phyloP scores from a whole-genome alignment of 2,888 invertebrate species.

The Thymelicus sylvestris region DNA sequence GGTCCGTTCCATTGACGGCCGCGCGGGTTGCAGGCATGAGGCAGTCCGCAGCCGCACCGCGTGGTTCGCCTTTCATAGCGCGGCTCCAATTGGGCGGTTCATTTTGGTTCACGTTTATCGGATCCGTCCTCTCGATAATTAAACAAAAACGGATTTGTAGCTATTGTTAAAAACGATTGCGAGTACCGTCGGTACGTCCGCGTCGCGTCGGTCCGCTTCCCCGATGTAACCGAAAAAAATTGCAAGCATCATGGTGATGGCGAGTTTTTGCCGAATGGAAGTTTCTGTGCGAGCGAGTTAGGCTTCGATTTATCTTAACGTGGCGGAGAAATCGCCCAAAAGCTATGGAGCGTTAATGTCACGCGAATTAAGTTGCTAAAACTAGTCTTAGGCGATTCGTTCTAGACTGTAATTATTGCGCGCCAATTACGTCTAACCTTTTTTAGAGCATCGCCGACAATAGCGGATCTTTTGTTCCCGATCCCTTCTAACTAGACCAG shows the following conservation, averaged over 20 bases:
- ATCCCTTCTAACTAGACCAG: slow-evolving; percentile 35
- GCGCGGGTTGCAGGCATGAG: slow-evolving; percentile 6
- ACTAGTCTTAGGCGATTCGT: slow-evolving; percentile 36
- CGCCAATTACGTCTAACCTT: slow-evolving; percentile 34
- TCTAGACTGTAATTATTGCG: slow-evolving; percentile 36
- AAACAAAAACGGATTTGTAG: slow-evolving; percentile 4
- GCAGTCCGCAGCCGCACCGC: neutral
- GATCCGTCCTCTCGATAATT: slow-evolving; percentile 12
- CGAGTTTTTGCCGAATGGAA: neutral
- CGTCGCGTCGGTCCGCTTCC: neutral
- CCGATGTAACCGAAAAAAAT: slow-evolving; percentile 3
- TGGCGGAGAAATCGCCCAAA: slow-evolving; percentile 33
- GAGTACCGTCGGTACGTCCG: neutral
- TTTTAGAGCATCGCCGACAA: slow-evolving; percentile 36
- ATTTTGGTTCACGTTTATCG: slow-evolving; percentile 18
- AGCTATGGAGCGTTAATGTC: slow-evolving; percentile 38
- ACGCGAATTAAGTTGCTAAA: slow-evolving; percentile 38
- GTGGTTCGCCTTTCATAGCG: slow-evolving; percentile 8
- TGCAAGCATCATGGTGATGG: slow-evolving; percentile 11
- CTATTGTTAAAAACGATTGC: slow-evolving; percentile 3
- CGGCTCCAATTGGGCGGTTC: slow-evolving; percentile 16
- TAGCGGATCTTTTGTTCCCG: slow-evolving; percentile 36
- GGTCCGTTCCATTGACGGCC: slow-evolving; percentile 21
- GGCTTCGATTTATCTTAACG: slow-evolving; percentile 25
- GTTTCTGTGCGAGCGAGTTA: slow-evolving; percentile 16